Evolutionary conservation across 2,888 invertebrate species (phyloP).

Genomic region (Archips crataeganus): DNA sequence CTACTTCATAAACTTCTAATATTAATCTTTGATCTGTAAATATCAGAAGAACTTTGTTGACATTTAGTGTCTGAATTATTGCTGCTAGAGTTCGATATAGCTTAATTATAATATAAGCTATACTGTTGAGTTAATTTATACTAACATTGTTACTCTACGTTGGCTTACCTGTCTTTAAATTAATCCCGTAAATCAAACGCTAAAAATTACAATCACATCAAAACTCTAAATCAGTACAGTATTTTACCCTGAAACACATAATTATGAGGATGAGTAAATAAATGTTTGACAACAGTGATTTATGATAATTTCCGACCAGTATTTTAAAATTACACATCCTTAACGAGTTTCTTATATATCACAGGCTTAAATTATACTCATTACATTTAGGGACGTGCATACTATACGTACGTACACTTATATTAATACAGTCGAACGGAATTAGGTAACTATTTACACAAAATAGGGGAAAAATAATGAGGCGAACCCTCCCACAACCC

Average conservation of each 20-base stretch:
- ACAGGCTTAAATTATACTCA: constrained; percentile 84
- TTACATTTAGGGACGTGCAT: constrained; percentile 83
- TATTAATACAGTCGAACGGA: constrained; percentile 75
- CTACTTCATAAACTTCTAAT: constrained; percentile 53
- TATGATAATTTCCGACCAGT: constrained; percentile 62
- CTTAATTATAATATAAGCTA: constrained; percentile 37
- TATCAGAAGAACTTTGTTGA: constrained; percentile 46
- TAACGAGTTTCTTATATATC: constrained; percentile 82
- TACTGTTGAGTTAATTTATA: constrained; percentile 35
- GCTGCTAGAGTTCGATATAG: constrained; percentile 39
- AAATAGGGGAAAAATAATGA: constrained; percentile 85
- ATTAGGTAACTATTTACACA: constrained; percentile 85
- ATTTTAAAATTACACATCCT: constrained; percentile 73
- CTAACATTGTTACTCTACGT: constrained; percentile 29
- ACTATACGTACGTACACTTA: constrained; percentile 79
- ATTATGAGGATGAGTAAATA: constrained; percentile 29
- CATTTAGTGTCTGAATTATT: constrained; percentile 41
- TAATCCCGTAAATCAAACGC: constrained; percentile 25
- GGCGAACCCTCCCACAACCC: constrained; percentile 85
- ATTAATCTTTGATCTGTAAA: constrained; percentile 49
- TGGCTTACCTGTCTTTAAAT: constrained; percentile 29
- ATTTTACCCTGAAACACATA: constrained; percentile 36
- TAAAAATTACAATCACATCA: constrained; percentile 30
- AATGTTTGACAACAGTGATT: constrained; percentile 40
- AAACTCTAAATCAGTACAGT: constrained; percentile 29